Conservation (phyloP, 1,140 invertebrate genomes). For the Coenobita brevimanus region DNA sequence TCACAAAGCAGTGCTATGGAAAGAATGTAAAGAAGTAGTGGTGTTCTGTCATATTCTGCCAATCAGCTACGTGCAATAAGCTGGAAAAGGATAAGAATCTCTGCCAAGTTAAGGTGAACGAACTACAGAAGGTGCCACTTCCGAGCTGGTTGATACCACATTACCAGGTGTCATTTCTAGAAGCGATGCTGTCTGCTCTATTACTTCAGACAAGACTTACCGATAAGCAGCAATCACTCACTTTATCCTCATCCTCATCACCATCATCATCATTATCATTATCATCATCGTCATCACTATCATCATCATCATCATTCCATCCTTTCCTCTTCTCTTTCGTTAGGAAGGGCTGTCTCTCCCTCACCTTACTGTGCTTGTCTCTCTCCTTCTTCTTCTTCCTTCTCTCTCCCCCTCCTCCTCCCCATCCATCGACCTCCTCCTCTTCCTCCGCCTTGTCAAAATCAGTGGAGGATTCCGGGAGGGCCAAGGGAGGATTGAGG, state of each 20-base stretch:
- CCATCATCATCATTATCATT: not conserved
- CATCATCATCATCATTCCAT: not conserved
- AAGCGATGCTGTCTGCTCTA: no score
- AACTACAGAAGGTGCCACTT: no score
- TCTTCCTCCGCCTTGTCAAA: conserved; percentile 33
- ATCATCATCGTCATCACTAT: not conserved
- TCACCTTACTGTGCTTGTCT: conserved; percentile 8
- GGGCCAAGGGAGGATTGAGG: conserved; percentile 27
- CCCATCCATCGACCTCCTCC: not conserved
- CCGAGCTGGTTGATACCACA: no score
- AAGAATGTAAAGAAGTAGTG: no score
- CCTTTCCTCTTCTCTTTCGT: not conserved
- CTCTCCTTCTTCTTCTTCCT: not conserved
- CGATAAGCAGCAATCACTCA: conserved; percentile 18
- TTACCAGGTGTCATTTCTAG: no score
- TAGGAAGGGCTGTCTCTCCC: conserved; percentile 28
- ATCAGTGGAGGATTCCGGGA: conserved; percentile 46
- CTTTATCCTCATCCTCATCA: no score
- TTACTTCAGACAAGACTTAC: conserved; percentile 39
- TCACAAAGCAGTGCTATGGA: no score
- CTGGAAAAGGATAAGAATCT: no score
- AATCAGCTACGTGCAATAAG: no score
- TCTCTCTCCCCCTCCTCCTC: not conserved
- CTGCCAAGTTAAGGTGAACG: no score
- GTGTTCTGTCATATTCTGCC: no score